Conservation (phyloP, 2,113 vertebrate genomes). For the Saccopteryx leptura region DNA sequence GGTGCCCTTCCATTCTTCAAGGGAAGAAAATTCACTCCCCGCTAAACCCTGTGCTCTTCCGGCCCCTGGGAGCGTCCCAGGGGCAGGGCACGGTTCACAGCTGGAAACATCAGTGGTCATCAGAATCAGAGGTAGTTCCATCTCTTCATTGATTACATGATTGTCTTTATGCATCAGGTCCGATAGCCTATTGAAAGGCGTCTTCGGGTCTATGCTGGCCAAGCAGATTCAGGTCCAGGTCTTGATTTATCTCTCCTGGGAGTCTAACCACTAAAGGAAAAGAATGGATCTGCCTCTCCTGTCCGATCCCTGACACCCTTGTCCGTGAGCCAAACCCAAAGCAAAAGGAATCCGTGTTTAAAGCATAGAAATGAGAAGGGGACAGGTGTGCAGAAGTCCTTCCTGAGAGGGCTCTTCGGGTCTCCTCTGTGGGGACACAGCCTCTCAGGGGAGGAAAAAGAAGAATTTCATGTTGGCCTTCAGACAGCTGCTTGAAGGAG, state of each 20-base stretch:
- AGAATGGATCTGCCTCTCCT: slow-evolving; percentile 23
- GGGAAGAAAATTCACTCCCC: background rate
- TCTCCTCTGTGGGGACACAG: background rate
- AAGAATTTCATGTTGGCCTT: background rate
- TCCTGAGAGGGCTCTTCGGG: background rate
- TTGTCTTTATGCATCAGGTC: slow-evolving; percentile 35
- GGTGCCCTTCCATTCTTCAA: slow-evolving; percentile 11
- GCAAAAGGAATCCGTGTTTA: background rate
- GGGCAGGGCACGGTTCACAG: slow-evolving; percentile 41
- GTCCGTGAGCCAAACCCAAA: background rate
- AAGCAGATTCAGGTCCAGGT: slow-evolving; percentile 61
- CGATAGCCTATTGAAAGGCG: slow-evolving; percentile 35
- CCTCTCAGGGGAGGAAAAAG: background rate
- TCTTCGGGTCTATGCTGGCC: slow-evolving; percentile 35
- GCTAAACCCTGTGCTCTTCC: slow-evolving; percentile 32
- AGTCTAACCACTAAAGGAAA: slow-evolving; percentile 29
- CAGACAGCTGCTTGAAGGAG: background rate
- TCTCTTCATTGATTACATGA: slow-evolving; percentile 49
- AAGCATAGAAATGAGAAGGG: too few relatives aligned
- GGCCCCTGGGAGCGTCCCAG: slow-evolving; percentile 64
- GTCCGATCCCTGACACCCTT: slow-evolving; percentile 4
- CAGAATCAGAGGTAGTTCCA: slow-evolving; percentile 12
- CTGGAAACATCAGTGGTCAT: slow-evolving; percentile 37
- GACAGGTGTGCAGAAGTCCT: background rate
- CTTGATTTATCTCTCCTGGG: slow-evolving; percentile 52